Conservation (phyloP, 2,888 invertebrate genomes). For the Epirrhoe alternata region DNA sequence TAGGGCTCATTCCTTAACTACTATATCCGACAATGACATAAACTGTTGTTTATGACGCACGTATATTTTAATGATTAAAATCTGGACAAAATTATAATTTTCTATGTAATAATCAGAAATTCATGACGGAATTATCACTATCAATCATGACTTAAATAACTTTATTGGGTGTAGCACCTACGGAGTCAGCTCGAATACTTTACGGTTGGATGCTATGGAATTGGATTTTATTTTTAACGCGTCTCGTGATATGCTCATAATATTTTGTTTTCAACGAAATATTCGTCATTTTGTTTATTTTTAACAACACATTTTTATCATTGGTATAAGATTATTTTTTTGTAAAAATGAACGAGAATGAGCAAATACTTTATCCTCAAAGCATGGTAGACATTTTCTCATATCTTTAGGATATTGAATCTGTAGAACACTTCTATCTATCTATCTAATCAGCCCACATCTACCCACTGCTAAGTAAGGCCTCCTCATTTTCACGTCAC, state of each 20-base stretch:
- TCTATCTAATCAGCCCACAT: too few species aligned
- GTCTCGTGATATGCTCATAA: conserved; percentile 25
- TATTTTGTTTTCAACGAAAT: neutral
- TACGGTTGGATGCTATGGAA: conserved; percentile 36
- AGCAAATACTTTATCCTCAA: too few species aligned
- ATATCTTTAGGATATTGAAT: too few species aligned
- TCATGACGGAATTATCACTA: conserved; percentile 40
- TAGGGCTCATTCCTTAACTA: conserved; percentile 54
- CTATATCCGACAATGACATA: conserved; percentile 50
- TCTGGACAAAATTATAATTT: conserved; percentile 42
- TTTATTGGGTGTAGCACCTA: conserved; percentile 42
- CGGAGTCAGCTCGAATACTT: conserved; percentile 35
- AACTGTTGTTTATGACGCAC: conserved; percentile 50
- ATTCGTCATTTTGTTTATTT: conserved; percentile 3
- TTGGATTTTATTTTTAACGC: conserved; percentile 40
- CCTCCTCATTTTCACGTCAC: too few species aligned
- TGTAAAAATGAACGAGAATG: too few species aligned
- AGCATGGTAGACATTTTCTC: too few species aligned
- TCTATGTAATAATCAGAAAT: conserved; percentile 38
- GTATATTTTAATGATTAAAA: conserved; percentile 46
- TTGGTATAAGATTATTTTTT: too few species aligned
- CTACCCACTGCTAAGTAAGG: too few species aligned
- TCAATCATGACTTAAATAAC: conserved; percentile 43
- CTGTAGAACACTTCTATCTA: too few species aligned
- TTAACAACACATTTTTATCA: neutral